Evolutionary conservation across 2,797 vertebrate species (phyloP), one percentile per base, ranked within the genome.

Genomic region (Diplodus sargus): DNA sequence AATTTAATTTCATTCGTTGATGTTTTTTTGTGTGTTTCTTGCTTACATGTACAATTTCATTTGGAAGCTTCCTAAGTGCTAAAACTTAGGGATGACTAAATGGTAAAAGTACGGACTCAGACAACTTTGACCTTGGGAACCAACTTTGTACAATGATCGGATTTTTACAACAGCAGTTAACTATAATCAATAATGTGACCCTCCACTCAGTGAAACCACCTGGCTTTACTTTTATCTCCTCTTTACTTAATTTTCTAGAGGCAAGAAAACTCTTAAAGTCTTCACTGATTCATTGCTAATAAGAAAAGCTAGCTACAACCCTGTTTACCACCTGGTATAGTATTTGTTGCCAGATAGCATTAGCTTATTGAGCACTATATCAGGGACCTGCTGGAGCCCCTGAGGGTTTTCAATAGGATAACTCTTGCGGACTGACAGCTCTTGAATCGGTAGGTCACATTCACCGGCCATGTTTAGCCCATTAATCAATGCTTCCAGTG

Each of bases 281-380:
- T 39, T 56, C 23, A 42, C 49, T 66, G 73, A 85, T 86, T 88
- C 53, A 83, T 56, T 59, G 57, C 62, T 77, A 67, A 62, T 73
- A 49, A 68, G 68, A 67, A 74, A 60, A n/a, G 71, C 73, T 66
- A 78, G 75, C 52, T 54, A 42, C 70, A 76, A n/a, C 43, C 30
- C 39, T 43, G 76, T 76, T 70, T 60, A 71, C 66, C 81, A 84
- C 49, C 48, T 77, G 86, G 25, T 65, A 23, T 53, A 74, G 72
- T 82, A 67, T 82, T 72, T 70, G 73, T 87, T 89, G 82, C 89
- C 87, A 88, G 79, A 86, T 54, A 86, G 78, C 85, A 90, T 91
- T 90, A 89, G 89, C 61, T 85, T 86, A 89, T 87, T 92, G 82
- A 85, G 60, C 76, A 82, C 25, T 83, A 62, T 56, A 79, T 85